phyloP scores from a whole-genome alignment of 2,888 invertebrate species.

The Eilema griseolum region DNA sequence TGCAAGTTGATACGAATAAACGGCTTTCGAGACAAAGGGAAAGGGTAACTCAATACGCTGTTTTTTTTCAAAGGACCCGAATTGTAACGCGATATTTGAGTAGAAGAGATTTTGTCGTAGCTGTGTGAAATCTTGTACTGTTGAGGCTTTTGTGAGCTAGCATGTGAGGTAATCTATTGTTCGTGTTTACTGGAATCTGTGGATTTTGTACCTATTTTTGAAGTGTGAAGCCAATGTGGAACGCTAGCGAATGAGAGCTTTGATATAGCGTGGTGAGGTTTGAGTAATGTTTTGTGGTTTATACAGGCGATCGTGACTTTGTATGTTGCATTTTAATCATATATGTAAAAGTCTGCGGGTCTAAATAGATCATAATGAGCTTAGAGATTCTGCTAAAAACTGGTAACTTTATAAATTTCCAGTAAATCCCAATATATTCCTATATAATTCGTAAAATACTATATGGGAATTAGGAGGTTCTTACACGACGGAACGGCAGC shows the following conservation, averaged over 20 bases:
- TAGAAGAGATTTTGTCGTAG: conserved; percentile 24
- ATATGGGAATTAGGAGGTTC: no score
- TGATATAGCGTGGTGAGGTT: background rate
- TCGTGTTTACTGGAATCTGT: background rate
- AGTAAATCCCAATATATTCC: no score
- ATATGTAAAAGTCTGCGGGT: no score
- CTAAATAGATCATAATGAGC: no score
- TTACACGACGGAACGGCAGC: no score
- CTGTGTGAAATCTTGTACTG: conserved; percentile 8
- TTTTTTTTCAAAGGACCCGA: conserved; percentile 31
- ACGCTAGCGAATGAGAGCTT: background rate
- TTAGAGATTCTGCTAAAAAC: no score
- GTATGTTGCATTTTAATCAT: no score
- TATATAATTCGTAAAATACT: no score
- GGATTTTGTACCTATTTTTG: background rate
- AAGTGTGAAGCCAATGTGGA: background rate
- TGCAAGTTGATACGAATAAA: conserved; percentile 59
- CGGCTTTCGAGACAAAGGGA: conserved; percentile 53
- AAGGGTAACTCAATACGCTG: conserved; percentile 46
- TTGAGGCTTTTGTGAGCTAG: conserved; percentile 7
- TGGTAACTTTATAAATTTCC: no score
- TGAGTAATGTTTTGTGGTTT: no score
- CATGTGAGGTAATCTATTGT: background rate
- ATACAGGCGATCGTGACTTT: no score
- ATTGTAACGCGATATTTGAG: conserved; percentile 33